A percentile compares a stretch with the other conserved stretches of the same genome.
phyloP scores from a whole-genome alignment of 2,888 invertebrate genomes.

The Galerucella pusilla region DNA sequence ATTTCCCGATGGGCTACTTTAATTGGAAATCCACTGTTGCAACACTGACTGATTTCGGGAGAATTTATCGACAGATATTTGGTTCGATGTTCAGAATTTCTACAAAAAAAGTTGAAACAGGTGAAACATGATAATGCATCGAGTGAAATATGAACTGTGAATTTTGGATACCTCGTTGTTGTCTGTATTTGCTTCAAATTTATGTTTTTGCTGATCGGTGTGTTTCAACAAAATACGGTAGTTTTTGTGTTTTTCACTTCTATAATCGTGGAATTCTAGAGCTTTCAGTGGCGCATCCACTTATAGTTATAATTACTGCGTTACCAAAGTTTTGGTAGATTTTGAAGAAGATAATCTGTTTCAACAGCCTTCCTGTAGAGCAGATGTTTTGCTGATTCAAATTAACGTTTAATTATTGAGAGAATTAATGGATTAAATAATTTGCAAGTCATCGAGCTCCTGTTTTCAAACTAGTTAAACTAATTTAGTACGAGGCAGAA shows the following conservation, averaged over 20 bases:
- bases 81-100: background rate
- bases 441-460: conserved; percentile 13
- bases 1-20: conserved; percentile 54
- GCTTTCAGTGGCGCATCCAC: too few relatives aligned
- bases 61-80: conserved; percentile 36
- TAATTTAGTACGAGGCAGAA: background rate
- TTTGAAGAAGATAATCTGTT: background rate
- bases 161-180: background rate
- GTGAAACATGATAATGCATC: conserved; percentile 24
- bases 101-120: conserved; percentile 5
- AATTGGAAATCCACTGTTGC: conserved; percentile 49
- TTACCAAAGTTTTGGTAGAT: too few relatives aligned
- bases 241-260: too few relatives aligned
- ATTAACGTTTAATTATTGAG: conserved; percentile 8
- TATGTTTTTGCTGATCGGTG: background rate
- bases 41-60: conserved; percentile 37
- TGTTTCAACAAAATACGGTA: too few relatives aligned
- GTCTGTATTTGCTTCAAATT: background rate
- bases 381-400: background rate
- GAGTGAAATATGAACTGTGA: conserved; percentile 18
- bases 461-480: conserved; percentile 14
- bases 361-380: background rate
- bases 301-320: too few relatives aligned
- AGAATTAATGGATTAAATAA: background rate
- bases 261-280: too few relatives aligned